Evolutionary conservation across 2,113 vertebrate species (phyloP).

Genomic region (Acrocephalus arundinaceus): DNA sequence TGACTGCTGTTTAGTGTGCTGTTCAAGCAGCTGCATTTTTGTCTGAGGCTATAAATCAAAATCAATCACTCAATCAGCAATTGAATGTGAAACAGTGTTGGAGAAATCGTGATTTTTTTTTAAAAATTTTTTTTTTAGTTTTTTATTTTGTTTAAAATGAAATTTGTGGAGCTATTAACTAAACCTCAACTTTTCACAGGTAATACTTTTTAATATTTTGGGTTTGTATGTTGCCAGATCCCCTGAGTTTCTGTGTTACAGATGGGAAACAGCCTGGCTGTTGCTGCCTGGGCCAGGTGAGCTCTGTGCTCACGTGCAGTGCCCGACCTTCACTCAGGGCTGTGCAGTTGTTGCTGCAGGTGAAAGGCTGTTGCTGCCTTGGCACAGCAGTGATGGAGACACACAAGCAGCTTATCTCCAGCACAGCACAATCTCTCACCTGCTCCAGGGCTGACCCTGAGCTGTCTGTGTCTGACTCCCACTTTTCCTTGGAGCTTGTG

Average conservation of each 20-base stretch:
- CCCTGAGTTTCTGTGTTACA: rapidly evolving
- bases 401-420: background rate
- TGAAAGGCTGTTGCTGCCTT: background rate
- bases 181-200: background rate
- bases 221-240: rapidly evolving
- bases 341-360: background rate
- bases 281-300: background rate
- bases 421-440: background rate
- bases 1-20: background rate
- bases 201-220: background rate
- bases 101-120: background rate
- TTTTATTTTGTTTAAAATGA: background rate
- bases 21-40: background rate
- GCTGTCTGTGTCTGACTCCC: background rate
- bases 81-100: background rate
- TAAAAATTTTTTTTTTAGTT: too few relatives aligned
- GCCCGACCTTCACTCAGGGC: background rate
- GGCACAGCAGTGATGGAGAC: background rate
- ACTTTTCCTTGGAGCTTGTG: background rate
- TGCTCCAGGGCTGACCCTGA: background rate
- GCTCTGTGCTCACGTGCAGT: background rate
- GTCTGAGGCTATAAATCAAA: background rate
- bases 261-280: background rate
- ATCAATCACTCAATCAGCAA: background rate
- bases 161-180: background rate